Percentiles rank a stretch among this genome's conserved stretches.
These are phyloP conservation scores for Rhynchonycteris naso DNA, from an alignment of 2,797 vertebrate species.

Conservation along the genomic window DNA sequence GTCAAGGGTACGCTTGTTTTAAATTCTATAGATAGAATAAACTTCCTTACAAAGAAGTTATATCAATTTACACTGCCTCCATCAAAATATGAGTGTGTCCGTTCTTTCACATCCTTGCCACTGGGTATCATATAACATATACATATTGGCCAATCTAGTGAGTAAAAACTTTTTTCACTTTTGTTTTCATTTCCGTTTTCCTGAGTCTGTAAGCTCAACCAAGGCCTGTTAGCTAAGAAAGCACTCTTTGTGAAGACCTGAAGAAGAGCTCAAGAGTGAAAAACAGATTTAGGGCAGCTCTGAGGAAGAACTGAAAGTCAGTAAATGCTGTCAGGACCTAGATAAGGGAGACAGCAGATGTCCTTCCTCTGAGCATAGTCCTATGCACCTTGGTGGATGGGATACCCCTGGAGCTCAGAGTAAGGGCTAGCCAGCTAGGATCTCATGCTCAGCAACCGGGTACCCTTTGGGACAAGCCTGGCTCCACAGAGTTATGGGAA, in stretches of 20 bases:
- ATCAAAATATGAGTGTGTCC: not conserved
- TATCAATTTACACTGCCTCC: not conserved
- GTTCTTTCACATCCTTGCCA: not conserved
- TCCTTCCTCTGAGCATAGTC: not conserved
- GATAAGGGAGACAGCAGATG: not conserved
- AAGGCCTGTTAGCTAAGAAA: slow-evolving; percentile 12
- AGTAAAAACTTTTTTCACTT: not conserved
- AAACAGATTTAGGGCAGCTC: not conserved
- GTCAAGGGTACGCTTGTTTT: not conserved
- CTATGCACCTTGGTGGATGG: not conserved
- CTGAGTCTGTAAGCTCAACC: not conserved
- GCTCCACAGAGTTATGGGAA: not conserved
- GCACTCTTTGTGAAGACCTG: not conserved
- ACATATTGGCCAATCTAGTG: not conserved
- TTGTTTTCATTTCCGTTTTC: slow-evolving; percentile 6
- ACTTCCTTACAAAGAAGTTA: not conserved
- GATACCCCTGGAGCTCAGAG: not conserved
- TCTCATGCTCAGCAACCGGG: not conserved
- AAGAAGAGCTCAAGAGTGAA: not conserved
- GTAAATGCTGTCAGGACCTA: not conserved
- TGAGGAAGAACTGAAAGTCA: not conserved
- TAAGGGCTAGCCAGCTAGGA: not conserved
- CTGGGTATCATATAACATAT: not conserved
- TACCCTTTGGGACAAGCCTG: not conserved
- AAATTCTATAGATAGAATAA: not conserved